Conservation (phyloP, 2,888 invertebrate genomes). For the Caenorhabditis becei region DNA sequence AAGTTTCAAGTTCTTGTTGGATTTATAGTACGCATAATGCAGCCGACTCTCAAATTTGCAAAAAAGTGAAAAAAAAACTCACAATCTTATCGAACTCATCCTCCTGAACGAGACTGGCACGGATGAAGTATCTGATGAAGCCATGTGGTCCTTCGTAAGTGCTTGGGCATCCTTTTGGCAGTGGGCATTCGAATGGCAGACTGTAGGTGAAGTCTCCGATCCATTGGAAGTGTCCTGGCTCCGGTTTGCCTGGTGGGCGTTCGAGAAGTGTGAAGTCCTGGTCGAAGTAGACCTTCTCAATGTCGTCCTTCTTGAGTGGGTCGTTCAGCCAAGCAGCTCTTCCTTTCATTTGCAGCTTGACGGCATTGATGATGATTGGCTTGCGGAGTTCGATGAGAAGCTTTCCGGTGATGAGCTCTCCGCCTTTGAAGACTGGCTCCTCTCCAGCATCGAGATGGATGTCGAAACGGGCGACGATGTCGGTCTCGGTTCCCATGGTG, state of each 20-base stretch:
- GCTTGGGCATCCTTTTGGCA: conserved; percentile 79
- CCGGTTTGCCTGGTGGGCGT: conserved; percentile 79
- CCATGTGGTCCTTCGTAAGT: conserved; percentile 79
- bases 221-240: conserved; percentile 80
- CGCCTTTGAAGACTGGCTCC: conserved; percentile 68
- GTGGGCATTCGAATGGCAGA: conserved; percentile 79
- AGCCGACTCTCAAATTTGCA: too few relatives aligned
- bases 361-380: conserved; percentile 67
- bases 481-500: conserved; percentile 58
- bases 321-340: conserved; percentile 71
- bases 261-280: conserved; percentile 79
- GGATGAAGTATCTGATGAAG: conserved; percentile 79
- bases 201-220: conserved; percentile 76
- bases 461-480: conserved; percentile 63
- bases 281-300: conserved; percentile 79
- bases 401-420: conserved; percentile 69
- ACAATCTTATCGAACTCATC: conserved; percentile 62
- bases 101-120: conserved; percentile 77
- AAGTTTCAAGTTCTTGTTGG: too few relatives aligned
- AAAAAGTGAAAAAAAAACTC: too few relatives aligned
- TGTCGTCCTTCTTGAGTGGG: conserved; percentile 69
- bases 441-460: conserved; percentile 67
- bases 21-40: too few relatives aligned
- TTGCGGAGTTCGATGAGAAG: conserved; percentile 65
- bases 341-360: conserved; percentile 73